A percentile compares a stretch with the other conserved stretches of the same genome.
These are phyloP conservation scores for Chrysomallon squamiferum DNA, from an alignment of 1,140 invertebrate genomes.

Conservation along the genomic window DNA sequence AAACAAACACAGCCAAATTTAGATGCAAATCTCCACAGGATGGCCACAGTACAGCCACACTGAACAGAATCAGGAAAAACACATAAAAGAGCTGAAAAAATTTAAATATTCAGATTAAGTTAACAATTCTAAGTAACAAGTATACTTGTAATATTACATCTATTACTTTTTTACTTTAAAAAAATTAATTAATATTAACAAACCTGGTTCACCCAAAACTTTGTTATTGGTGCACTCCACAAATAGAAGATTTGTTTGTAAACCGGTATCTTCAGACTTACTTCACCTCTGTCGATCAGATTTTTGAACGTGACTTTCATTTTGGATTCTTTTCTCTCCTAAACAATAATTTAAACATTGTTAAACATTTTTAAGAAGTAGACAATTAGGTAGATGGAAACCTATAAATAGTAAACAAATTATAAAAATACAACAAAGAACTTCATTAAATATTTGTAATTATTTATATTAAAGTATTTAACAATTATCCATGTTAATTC, in stretches of 20 bases:
- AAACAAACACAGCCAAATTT: conserved; percentile 57
- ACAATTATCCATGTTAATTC: too few species aligned
- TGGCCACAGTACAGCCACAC: conserved; percentile 60
- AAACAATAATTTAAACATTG: too few species aligned
- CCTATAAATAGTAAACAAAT: not conserved
- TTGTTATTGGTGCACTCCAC: conserved; percentile 61
- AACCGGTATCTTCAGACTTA: conserved; percentile 30
- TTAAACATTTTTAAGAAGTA: not conserved
- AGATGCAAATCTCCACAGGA: conserved; percentile 61
- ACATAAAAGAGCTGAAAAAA: conserved; percentile 62
- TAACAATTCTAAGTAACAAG: too few species aligned
- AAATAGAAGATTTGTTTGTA: conserved; percentile 49
- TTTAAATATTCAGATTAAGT: too few species aligned
- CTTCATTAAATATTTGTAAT: too few species aligned
- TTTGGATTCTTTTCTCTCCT: not conserved
- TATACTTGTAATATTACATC: too few species aligned
- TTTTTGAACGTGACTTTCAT: conserved; percentile 11
- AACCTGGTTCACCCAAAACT: conserved; percentile 61
- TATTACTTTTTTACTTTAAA: not conserved
- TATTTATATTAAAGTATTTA: too few species aligned
- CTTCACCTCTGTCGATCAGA: not conserved
- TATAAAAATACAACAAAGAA: too few species aligned
- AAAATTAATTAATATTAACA: not conserved
- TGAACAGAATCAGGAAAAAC: conserved; percentile 60
- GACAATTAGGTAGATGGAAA: not conserved